Conservation (phyloP, 1,140 invertebrate genomes). For the Drosophila nebulosa region DNA sequence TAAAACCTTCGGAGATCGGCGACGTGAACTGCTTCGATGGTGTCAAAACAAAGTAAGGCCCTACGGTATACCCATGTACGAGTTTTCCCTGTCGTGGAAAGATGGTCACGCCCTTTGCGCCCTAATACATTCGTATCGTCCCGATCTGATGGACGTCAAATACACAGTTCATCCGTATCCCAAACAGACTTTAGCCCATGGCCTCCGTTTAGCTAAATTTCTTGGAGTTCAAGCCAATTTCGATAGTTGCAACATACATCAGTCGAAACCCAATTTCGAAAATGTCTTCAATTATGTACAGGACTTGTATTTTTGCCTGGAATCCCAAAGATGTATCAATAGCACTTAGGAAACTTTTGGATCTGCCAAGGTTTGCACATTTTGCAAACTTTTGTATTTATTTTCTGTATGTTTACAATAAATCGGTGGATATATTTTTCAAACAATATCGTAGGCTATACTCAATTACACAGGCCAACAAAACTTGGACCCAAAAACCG, state of each 20-base stretch:
- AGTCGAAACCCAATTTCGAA: conserved; percentile 2
- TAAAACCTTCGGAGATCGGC: conserved; percentile 37
- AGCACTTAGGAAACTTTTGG: background rate
- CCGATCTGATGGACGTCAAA: conserved; percentile 27
- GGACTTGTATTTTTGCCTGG: conserved; percentile 11
- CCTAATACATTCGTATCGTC: conserved; percentile 34
- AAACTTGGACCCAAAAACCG: too few relatives aligned
- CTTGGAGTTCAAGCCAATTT: conserved; percentile 14
- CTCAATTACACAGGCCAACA: too few relatives aligned
- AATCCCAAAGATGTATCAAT: background rate
- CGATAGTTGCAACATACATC: conserved; percentile 7
- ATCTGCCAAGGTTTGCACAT: background rate
- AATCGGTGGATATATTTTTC: too few relatives aligned
- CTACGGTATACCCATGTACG: conserved; percentile 60
- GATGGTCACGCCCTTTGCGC: conserved; percentile 51
- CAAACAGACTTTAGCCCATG: conserved; percentile 13
- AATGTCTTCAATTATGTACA: conserved; percentile 17
- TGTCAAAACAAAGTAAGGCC: conserved; percentile 50
- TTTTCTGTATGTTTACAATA: too few relatives aligned
- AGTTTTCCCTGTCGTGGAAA: conserved; percentile 47
- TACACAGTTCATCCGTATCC: conserved; percentile 1
- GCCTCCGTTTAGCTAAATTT: background rate
- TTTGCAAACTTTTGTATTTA: background rate
- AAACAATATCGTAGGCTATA: too few relatives aligned
- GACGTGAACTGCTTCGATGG: conserved; percentile 24